Evolutionary conservation across 2,113 vertebrate genomes (phyloP), one percentile per base, ranked within the genome.

Genomic region (Gasterosteus nipponicus): DNA sequence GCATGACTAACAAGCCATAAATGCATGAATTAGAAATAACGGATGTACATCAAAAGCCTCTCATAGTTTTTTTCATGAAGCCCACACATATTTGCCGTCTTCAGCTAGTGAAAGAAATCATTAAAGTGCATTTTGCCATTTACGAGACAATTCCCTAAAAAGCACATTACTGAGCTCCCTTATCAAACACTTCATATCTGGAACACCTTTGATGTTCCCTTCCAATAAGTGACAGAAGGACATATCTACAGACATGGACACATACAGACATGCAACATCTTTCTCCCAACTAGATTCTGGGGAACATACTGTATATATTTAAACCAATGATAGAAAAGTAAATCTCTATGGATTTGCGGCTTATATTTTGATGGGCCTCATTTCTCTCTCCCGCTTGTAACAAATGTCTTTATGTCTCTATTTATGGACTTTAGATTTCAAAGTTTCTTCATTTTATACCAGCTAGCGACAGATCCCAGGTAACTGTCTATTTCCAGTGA

Each of bases 161-260:
- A 72, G 73, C 10, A 80, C 83, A 85, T 75, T 67, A 75, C 77
- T n/a, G 26, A 63, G 65, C 47, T 83, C 62, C 22, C 42, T 73
- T 41, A 42, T 87, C 49, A 42, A 22, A 60, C 10, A 44, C 60
- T 70, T 76, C 12, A n/a, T 69, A 70, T 67, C 67, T 59, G 7
- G 4, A 77, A 46, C 64, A 42, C 51, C 78, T 89, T 91, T 87
- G 78, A 90, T 80, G 78, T 85, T 62, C 16, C 77, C 26, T 78
- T 59, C 44, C 69, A 59, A 69, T 77, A 72, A 66, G 39, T 35
- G 51, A 33, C 29, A 63, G 60, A 47, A n/a, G 3, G 14, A 41
- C 41, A 46, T 42, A 57, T 51, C 4, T 26, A 16, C 39, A 22
- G 51, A 56, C 12, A 14, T n/a, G 18, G 1, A 42, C 18, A 12